A percentile compares a stretch with the other conserved stretches of the same genome.
Evolutionary conservation across 2,113 vertebrate genomes (phyloP).

Genomic region (Carassius gibelio): DNA sequence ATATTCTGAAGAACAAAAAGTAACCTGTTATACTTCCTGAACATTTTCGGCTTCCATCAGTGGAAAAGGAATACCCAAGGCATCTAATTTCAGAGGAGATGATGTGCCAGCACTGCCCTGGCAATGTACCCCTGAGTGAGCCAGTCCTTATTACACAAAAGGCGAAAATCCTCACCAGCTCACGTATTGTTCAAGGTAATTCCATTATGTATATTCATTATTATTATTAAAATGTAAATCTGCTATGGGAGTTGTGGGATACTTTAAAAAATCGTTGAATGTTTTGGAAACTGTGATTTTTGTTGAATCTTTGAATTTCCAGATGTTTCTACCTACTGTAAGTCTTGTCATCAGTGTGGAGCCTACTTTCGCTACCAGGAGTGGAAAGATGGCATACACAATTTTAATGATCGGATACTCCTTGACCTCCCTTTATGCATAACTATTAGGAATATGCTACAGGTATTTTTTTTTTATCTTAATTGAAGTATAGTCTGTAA

Average conservation of each 20-base stretch:
- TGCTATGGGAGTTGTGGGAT: background rate
- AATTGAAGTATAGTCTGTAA: no score
- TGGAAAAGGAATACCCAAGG: constrained; percentile 18
- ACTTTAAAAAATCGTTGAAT: no score
- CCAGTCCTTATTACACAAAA: constrained; percentile 2
- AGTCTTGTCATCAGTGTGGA: no score
- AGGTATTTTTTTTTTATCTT: no score
- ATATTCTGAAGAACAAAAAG: constrained; percentile 22
- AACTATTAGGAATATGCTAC: no score
- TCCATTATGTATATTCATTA: background rate
- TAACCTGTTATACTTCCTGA: constrained; percentile 6
- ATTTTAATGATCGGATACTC: no score
- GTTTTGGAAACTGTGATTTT: no score
- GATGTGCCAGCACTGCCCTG: constrained; percentile 9
- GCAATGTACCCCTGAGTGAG: background rate
- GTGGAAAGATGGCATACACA: no score
- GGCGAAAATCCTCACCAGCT: background rate
- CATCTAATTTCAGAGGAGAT: constrained; percentile 4
- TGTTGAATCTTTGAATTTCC: no score
- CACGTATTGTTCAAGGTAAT: background rate
- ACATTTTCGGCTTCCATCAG: background rate
- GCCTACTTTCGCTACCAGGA: no score
- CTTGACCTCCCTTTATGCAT: no score
- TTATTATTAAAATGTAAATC: background rate
- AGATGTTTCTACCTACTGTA: no score